Base-by-base conservation (phyloP, 2,113 vertebrate genomes). In the Lepus americanus region DNA sequence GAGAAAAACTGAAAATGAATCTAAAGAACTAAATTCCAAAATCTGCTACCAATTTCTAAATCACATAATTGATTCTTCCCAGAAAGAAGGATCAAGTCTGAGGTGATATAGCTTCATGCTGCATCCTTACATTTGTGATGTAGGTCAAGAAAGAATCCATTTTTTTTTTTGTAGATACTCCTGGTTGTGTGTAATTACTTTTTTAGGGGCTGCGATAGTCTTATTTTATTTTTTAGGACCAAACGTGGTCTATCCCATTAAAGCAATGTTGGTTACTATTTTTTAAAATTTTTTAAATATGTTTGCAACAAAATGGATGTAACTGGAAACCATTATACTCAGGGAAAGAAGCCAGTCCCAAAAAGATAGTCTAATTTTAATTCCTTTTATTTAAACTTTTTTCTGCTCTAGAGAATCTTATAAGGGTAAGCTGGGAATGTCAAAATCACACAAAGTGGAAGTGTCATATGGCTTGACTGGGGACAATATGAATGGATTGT, bases 1-100 rank as follows among this genome's bases (percentile, higher is more conserved):
- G 23, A 84, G 4, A 39, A 89, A 73, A 76, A 29, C 19, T 77
- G 44, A 94, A 95, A 87, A 95, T 33, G 13, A 89, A 89, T 77
- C 33, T 82, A 64, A 89, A 82, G 67, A 82, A n/a, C 36, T 64
- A 81, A 69, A 88, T 87, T 94, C 22, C 67, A 91, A 51, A 63
- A 53, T 61, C 22, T 49, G 2, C n/a, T 85, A 77, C n/a, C 74
- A 61, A 9, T 82, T 31, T 1, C n/a, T 66, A 66, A 93, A 86
- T n/a, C n/a, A 31, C 10, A 39, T 3, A 86, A 2, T 64, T 44
- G 27, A 39, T 49, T 44, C 20, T 86, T 72, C 55, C 49, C 39
- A 69, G 27, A 73, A 59, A 33, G 16, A 61, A 33, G 5, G 66
- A 69, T 17, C 61, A 67, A 39, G 20, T 61, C 5, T 22, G 61